These are phyloP conservation scores for Standfussiana lucernea DNA, from an alignment of 2,888 invertebrate genomes.

Conservation along the genomic window DNA sequence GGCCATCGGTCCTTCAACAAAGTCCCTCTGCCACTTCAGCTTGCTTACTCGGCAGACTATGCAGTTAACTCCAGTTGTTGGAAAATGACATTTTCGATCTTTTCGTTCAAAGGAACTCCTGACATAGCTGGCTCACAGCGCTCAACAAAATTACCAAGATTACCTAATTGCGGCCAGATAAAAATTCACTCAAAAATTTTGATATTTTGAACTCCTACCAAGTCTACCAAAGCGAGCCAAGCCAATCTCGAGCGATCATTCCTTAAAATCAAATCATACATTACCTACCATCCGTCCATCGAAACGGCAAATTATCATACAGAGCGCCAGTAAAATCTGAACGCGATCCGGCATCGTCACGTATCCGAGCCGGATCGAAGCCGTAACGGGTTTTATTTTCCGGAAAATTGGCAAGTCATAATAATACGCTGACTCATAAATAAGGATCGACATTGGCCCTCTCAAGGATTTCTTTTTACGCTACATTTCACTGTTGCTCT, in stretches of 20 bases:
- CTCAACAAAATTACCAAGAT: neutral
- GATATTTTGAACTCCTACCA: neutral
- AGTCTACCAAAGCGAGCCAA: neutral
- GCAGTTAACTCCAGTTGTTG: neutral
- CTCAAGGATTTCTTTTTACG: constrained; percentile 88
- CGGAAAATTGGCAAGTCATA: constrained; percentile 90
- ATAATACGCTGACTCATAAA: constrained; percentile 90
- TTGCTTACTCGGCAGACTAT: neutral
- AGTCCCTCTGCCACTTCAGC: neutral
- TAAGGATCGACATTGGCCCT: constrained; percentile 88
- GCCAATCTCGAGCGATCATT: constrained; percentile 45
- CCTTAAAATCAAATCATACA: constrained; percentile 70
- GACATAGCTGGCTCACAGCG: neutral
- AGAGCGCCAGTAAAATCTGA: constrained; percentile 81
- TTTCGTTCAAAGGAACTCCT: neutral
- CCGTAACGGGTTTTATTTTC: constrained; percentile 86
- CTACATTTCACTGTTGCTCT: constrained; percentile 85
- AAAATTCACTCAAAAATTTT: neutral
- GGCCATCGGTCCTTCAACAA: neutral
- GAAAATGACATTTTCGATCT: neutral
- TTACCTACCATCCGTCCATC: constrained; percentile 61
- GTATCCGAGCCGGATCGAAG: constrained; percentile 75
- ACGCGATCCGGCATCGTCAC: constrained; percentile 80
- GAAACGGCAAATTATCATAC: constrained; percentile 80
- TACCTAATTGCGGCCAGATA: neutral